Evolutionary conservation across 2,797 vertebrate species (phyloP).

Genomic region (Danio aesculapii): DNA sequence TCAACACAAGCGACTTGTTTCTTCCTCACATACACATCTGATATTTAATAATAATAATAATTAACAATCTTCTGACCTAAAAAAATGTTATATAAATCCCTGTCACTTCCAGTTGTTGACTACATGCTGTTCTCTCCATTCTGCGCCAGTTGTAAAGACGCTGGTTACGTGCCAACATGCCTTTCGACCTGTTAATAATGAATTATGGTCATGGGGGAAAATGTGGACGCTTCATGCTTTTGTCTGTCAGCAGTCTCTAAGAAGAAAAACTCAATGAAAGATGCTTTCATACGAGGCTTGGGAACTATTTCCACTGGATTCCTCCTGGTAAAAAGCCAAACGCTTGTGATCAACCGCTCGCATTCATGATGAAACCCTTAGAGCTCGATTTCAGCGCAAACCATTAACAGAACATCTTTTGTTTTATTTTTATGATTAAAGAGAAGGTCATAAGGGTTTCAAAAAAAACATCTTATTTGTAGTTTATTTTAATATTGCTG

Average conservation of each 20-base stretch:
- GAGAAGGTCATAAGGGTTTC: too few species aligned
- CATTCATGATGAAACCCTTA: not conserved
- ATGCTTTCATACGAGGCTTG: constrained; percentile 18
- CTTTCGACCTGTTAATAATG: not conserved
- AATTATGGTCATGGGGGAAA: not conserved
- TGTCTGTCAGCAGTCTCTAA: not conserved
- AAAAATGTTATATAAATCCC: not conserved
- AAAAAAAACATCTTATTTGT: too few species aligned
- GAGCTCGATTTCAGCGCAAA: not conserved
- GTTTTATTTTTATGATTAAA: not conserved
- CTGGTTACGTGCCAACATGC: constrained; percentile 4
- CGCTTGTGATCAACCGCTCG: constrained; percentile 7
- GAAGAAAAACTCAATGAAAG: constrained; percentile 3
- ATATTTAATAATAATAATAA: not conserved
- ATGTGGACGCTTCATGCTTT: not conserved
- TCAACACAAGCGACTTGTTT: too few species aligned
- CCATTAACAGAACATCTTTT: not conserved
- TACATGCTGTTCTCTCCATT: not conserved
- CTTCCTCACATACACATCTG: too few species aligned
- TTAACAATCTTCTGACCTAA: not conserved
- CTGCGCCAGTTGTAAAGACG: not conserved
- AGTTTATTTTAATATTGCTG: too few species aligned
- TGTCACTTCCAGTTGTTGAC: constrained; percentile 1
- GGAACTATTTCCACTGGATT: constrained; percentile 20
- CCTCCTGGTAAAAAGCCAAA: constrained; percentile 7